phyloP scores from a whole-genome alignment of 1,140 invertebrate genomes.

The Bilobella aurantiaca region DNA sequence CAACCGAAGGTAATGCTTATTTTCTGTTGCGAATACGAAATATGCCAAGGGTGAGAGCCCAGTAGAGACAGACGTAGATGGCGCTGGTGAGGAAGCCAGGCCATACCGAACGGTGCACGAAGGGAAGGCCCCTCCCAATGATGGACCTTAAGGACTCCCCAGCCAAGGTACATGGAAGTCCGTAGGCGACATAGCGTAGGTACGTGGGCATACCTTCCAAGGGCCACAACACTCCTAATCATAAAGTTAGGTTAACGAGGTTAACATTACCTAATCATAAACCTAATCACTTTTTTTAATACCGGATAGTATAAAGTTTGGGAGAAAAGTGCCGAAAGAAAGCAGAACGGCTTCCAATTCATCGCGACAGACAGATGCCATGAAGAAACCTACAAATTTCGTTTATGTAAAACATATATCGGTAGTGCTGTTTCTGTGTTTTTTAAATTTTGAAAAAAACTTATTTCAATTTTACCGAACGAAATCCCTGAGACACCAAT shows the following conservation, averaged over 20 bases:
- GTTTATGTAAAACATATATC: too few species aligned
- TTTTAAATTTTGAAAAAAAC: background rate
- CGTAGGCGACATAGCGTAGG: background rate
- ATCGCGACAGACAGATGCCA: background rate
- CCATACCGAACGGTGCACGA: background rate
- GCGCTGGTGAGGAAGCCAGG: background rate
- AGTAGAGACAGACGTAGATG: background rate
- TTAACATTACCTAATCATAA: background rate
- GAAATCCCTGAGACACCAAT: constrained; percentile 37
- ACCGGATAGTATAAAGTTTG: constrained; percentile 3
- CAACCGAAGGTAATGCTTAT: constrained; percentile 72
- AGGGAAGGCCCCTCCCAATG: background rate
- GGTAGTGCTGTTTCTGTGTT: background rate
- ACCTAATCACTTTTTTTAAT: background rate
- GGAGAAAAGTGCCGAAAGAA: background rate
- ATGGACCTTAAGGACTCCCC: background rate
- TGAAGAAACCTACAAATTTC: background rate
- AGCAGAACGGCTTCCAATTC: background rate
- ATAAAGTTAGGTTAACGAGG: background rate
- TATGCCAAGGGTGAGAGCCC: background rate
- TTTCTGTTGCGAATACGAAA: constrained; percentile 37
- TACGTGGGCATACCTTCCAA: background rate
- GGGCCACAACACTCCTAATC: background rate
- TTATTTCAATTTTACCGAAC: background rate
- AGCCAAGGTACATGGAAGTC: background rate